phyloP scores from a whole-genome alignment of 92 coral and sea anemone genomes.

The Plumapathes pennacea region DNA sequence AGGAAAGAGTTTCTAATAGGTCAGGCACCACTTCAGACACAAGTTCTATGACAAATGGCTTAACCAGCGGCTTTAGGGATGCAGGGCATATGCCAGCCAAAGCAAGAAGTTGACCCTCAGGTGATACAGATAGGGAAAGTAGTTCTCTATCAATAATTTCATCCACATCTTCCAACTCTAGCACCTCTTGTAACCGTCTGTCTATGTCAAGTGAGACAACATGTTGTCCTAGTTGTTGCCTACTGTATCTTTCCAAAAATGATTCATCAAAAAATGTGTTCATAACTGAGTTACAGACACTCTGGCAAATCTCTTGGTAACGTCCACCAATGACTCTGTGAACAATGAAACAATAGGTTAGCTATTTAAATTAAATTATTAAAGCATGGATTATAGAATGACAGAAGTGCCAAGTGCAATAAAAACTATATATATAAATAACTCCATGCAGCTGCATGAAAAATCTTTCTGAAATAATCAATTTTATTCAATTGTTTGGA shows the following conservation, averaged over 20 bases:
- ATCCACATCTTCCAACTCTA: conserved; percentile 71
- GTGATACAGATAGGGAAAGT: conserved; percentile 47
- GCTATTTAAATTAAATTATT: background rate
- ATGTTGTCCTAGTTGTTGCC: conserved; percentile 65
- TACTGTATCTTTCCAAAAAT: conserved; percentile 63
- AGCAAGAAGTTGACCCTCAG: conserved; percentile 76
- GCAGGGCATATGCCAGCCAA: conserved; percentile 51
- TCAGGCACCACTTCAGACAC: conserved; percentile 60
- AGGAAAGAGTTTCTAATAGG: conserved; percentile 44
- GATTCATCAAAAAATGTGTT: conserved; percentile 60
- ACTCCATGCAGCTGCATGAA: background rate
- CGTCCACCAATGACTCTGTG: conserved; percentile 52
- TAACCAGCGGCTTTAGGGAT: conserved; percentile 47
- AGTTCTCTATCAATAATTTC: conserved; percentile 65
- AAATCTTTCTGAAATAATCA: background rate
- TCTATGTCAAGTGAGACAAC: conserved; percentile 69
- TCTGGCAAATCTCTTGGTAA: conserved; percentile 64
- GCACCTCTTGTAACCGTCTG: conserved; percentile 62
- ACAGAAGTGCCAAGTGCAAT: too few species aligned
- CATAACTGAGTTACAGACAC: conserved; percentile 56
- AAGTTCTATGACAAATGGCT: conserved; percentile 65
- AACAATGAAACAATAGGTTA: too few species aligned
- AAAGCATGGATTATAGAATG: too few species aligned
- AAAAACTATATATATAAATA: background rate
- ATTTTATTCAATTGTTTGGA: too few species aligned